Base-by-base conservation (phyloP, 2,113 vertebrate genomes). In the Synchiropus splendidus region DNA sequence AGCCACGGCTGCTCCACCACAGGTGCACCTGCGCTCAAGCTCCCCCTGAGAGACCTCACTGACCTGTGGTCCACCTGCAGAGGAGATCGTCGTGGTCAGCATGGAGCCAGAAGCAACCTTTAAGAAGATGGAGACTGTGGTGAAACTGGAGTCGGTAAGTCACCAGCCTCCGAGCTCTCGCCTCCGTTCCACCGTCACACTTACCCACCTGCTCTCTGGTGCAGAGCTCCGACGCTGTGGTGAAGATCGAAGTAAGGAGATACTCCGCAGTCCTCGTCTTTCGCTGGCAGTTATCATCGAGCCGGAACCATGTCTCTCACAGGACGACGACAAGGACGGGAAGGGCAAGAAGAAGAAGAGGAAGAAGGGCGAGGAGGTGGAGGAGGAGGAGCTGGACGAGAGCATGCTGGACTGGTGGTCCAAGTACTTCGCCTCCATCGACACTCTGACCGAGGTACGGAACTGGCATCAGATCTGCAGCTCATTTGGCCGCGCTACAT, bases 351-450 rank as follows among this genome's bases (percentile, higher is more conserved):
- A 76, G 89, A 84, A 90, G 81, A 92, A 89, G 62, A 81, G 86
- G 52, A 89, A 89, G 57, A 77, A 73, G 9, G 79, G 75, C 0
- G 92, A 92, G 0, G 92, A 94, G 32, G 41, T 4, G 0, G 93
- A 97, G 31, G 93, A 98, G 1, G 94, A 97, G 48, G 92, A 94
- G 54, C 85, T 89, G 0, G 94, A 98, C 0, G 91, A 98, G 67
- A 94, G 90, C 83, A 91, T 91, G 89, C 69, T 99, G 77, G 95
- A 99, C 68, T 98, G 94, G 95, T 99, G 95, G 95, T 98, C 95
- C 67, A 99, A 98, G 67, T 98, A 98, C 61, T 98, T 98, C 1
- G 88, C 89, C 42, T 99, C 94, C 49, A 97, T 99, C 0, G 94
- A 98, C 51, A 97, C 94, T 0, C 80, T 97, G 72, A 92, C 88